Evolutionary conservation across 1,140 invertebrate species (phyloP).

Genomic region (Monomorium pharaonis): DNA sequence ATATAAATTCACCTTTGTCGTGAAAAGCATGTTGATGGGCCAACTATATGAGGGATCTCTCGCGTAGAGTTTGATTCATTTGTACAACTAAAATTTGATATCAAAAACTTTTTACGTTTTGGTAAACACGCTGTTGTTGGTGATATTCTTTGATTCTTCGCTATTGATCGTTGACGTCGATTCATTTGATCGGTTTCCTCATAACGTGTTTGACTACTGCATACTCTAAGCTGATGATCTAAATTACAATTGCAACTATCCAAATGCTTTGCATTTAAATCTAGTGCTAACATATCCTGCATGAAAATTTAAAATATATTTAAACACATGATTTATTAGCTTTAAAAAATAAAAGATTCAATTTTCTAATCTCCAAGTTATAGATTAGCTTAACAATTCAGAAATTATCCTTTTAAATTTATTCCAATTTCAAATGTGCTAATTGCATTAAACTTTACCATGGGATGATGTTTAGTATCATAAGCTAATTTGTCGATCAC

Average conservation of each 20-base stretch:
- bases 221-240: conserved; percentile 8
- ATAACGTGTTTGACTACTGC: not conserved
- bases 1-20: conserved; percentile 38
- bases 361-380: too few species aligned
- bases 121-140: not conserved
- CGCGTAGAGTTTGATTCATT: not conserved
- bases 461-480: conserved; percentile 80
- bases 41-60: not conserved
- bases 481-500: conserved; percentile 81
- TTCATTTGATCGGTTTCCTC: not conserved
- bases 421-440: not conserved
- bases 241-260: conserved; percentile 24
- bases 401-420: not conserved
- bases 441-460: conserved; percentile 69
- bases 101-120: conserved; percentile 26
- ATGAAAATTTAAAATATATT: not conserved
- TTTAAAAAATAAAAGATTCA: not conserved
- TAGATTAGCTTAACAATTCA: not conserved
- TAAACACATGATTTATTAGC: not conserved
- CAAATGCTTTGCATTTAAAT: not conserved
- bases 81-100: not conserved
- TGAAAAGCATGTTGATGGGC: not conserved
- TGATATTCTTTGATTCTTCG: not conserved
- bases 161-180: not conserved
- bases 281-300: conserved; percentile 55